Base-by-base conservation (phyloP, 2,888 invertebrate species). In the Leptopilina myrica region DNA sequence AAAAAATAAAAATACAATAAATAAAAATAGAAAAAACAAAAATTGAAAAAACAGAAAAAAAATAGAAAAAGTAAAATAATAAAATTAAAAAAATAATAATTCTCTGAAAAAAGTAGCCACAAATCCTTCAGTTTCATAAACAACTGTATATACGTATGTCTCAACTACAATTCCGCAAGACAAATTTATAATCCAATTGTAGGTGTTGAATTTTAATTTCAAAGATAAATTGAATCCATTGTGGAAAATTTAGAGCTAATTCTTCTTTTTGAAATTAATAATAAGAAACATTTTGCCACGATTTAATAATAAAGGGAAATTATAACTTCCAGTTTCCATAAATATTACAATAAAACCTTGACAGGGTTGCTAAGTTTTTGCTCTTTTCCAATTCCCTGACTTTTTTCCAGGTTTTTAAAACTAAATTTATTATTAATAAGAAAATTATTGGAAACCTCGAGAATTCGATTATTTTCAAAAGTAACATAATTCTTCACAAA, bases 161-260 rank as follows among this genome's bases (percentile, higher is more conserved):
- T 15, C 59, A 59, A 59, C 15, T 59, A 15, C 59, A 59, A n/a
- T n/a, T 56, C 9, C 8, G 7, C 11, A 9, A 62, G 62, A 62
- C 9, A 62, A 62, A 62, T 62, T 62, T 62, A 62, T 62, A 62
- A 62, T 62, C 62, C 62, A 20, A 59, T 59, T 62, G 20, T 62
- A 20, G 62, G 6, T 15, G 15, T 15, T 62, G 62, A 62, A 62
- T 62, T 62, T 62, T 62, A 62, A 62, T 62, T 62, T 15, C 62
- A 62, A 62, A 62, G 62, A 62, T 62, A 62, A 62, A 62, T 62
- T 62, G 62, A n/a, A 62, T 62, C 1, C 43, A 43, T 43, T 8
- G 15, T 9, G 20, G 8, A 6, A 20, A 62, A 62, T 62, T 62
- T 62, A 62, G 15, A 62, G 62, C n/a, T 9, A 43, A 9, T 49